Evolutionary conservation across 2,113 vertebrate genomes (phyloP), one percentile per base, ranked within the genome.

Genomic region (Lepidiolamprologus cunningtoni): DNA sequence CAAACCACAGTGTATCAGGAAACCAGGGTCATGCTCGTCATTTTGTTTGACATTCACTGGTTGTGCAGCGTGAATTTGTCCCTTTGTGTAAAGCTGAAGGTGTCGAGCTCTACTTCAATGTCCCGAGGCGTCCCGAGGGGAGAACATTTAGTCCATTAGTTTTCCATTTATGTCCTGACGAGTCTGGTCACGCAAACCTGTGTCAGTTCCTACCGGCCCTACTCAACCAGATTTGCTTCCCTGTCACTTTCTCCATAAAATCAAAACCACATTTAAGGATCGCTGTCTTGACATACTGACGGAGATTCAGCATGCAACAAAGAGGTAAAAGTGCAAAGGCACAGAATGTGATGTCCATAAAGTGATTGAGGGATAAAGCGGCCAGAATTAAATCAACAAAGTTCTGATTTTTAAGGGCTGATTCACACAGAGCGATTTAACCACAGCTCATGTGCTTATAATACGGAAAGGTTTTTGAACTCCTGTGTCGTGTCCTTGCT

Each of bases 381-480:
- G 23, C 23, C 23, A 26, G 71, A 47, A 76, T 73, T 28, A 26
- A 45, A 17, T 73, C 21, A 47, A 7, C 2, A 76, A 76, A 47
- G 21, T 73, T 73, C 2, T 0, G 0, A 73, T 73, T 73, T 71
- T 73, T 71, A 71, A 73, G 40, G 8, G 21, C 21, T 47, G 23
- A 28, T 76, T 50, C 23, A 50, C 23, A 47, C 23, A 19, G 23
- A 12, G 23, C 5, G 3, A 50, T 78, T 78, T 12, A 19, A 50
- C 45, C 71, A 50, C 42, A 50, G 14, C 42, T 76, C 42, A 12
- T 50, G 17, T 76, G 14, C 23, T 17, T 28, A 19, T 31, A 31
- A 50, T 78, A 31, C 16, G 0, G 71, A 78, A 12, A 50, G 40
- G 40, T 47, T 76, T 28, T 76, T 76, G 23, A 47, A 76, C 23